Evolutionary conservation across 2,113 vertebrate species (phyloP), one percentile per base, ranked within the genome.

Genomic region (Lophotis ruficrista): DNA sequence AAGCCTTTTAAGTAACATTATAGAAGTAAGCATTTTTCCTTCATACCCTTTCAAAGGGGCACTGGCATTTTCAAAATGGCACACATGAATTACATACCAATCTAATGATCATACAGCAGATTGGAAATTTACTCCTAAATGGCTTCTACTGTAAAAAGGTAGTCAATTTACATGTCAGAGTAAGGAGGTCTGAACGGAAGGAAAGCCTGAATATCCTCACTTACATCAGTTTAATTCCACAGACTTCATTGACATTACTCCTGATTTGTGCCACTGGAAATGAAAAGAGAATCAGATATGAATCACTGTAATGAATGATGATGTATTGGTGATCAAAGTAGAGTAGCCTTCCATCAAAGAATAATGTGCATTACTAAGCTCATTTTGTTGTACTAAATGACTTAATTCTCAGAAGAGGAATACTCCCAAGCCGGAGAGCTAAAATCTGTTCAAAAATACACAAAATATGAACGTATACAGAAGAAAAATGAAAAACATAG

Each of bases 141-240:
- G 80, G 75, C 47, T 97, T 83, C 89, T 86, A 45, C 90, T 96
- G 93, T 87, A 77, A 92, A 94, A 96, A 96, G 84, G 51, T 33
- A 84, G 94, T 89, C 87, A 95, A 95, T 97, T 97, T 97, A 86
- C 93, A 94, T 83, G 86, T 96, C 95, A 97, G 75, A 89, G 41
- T 77, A 70, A 94, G 53, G 38, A 91, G 93, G 45, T 61, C 68
- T 96, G 89, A 96, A 91, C 69, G 96, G 81, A 90, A 90, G 37
- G 19, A 92, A 89, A 83, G 38, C 30, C 61, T 87, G 65, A 92
- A 65, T 79, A 92, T 82, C 57, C 65, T 78, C 38, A 30, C 66
- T 85, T 48, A 48, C 37, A 80, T 37, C 72, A 71, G 61, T 66
- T 70, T 87, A 48, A 82, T 91, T 72, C 54, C 72, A 64, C 60